Conservation (phyloP, 2,888 invertebrate species). For the Nowickia ferox region DNA sequence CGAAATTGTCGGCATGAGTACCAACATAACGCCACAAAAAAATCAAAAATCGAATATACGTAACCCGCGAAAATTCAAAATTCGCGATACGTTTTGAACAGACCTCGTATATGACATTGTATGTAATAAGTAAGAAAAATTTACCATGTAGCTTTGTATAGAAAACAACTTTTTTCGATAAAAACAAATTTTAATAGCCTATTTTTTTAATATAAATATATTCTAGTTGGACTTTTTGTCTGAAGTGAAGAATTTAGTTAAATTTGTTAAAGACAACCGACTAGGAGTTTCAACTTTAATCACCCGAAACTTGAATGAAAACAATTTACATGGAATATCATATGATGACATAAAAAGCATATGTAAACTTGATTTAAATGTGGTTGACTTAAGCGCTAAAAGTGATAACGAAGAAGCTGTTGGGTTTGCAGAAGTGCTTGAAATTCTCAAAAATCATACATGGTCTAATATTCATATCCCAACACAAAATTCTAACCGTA, state of each 20-base stretch:
- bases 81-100: too few relatives aligned
- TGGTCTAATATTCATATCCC: slow-evolving; percentile 74
- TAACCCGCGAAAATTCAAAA: too few relatives aligned
- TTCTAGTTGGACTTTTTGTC: slow-evolving; percentile 56
- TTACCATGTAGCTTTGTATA: too few relatives aligned
- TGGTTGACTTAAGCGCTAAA: slow-evolving; percentile 68
- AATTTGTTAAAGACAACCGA: slow-evolving; percentile 73
- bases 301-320: slow-evolving; percentile 71
- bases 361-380: slow-evolving; percentile 72
- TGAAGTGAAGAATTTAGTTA: slow-evolving; percentile 54
- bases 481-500: slow-evolving; percentile 31
- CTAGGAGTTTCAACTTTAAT: slow-evolving; percentile 74
- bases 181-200: too few relatives aligned
- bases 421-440: slow-evolving; percentile 74
- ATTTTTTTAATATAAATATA: not conserved
- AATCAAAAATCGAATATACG: too few relatives aligned
- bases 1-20: too few relatives aligned
- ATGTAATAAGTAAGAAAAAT: too few relatives aligned
- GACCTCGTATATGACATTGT: too few relatives aligned
- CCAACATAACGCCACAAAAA: too few relatives aligned
- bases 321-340: slow-evolving; percentile 72
- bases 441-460: slow-evolving; percentile 74
- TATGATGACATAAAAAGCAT: slow-evolving; percentile 73
- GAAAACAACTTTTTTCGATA: too few relatives aligned
- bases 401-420: slow-evolving; percentile 62